Evolutionary conservation across 1,140 invertebrate species (phyloP).

Genomic region (Brachystomella parvula): DNA sequence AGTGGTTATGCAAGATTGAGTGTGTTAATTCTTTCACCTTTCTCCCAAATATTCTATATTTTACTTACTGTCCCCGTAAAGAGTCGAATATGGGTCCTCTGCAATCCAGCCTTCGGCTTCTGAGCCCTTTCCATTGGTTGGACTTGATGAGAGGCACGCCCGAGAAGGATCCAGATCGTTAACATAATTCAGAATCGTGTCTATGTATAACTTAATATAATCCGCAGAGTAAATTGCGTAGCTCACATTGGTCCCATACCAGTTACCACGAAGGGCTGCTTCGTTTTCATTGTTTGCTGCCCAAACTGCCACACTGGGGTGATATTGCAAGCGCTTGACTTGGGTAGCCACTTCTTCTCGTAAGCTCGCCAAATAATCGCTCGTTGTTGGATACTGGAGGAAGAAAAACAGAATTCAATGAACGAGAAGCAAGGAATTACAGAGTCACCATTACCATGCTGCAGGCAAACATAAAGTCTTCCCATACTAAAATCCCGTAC

Average conservation of each 20-base stretch:
- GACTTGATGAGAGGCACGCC: slow-evolving; percentile 76
- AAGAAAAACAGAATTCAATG: too few relatives aligned
- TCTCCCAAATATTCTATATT: too few relatives aligned
- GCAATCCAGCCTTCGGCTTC: slow-evolving; percentile 67
- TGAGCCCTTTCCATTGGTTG: slow-evolving; percentile 75
- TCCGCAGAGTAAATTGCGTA: slow-evolving; percentile 61
- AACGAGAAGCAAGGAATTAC: slow-evolving; percentile 64
- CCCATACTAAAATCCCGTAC: slow-evolving; percentile 76
- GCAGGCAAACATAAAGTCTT: slow-evolving; percentile 97
- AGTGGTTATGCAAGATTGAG: background rate
- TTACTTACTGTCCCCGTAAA: slow-evolving; percentile 70
- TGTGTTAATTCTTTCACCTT: too few relatives aligned
- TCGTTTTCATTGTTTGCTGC: slow-evolving; percentile 98
- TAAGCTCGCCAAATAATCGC: slow-evolving; percentile 65
- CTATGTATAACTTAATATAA: slow-evolving; percentile 77
- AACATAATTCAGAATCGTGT: slow-evolving; percentile 63
- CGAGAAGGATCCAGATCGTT: slow-evolving; percentile 53
- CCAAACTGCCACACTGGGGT: slow-evolving; percentile 81
- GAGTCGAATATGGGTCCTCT: slow-evolving; percentile 62
- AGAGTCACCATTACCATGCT: slow-evolving; percentile 78
- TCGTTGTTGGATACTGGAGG: slow-evolving; percentile 77
- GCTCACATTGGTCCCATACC: slow-evolving; percentile 55
- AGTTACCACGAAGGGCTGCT: slow-evolving; percentile 67
- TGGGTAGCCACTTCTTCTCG: slow-evolving; percentile 72
- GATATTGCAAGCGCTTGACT: slow-evolving; percentile 71